Base-by-base conservation (phyloP, 2,888 invertebrate species). In the Nomada ruficornis region DNA sequence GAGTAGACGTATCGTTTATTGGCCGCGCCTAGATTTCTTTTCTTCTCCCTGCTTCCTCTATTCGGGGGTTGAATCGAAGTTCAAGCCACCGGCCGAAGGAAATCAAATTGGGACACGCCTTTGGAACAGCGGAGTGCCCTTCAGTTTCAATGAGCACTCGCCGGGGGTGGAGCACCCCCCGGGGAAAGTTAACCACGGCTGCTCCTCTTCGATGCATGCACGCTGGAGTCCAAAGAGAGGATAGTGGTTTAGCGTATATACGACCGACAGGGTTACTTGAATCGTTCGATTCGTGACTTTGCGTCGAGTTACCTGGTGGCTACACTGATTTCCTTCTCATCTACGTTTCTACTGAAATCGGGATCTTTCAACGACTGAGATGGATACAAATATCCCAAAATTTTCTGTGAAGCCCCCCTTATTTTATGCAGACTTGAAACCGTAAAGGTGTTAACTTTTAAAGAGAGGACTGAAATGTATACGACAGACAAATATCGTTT, bases 91-190 rank as follows among this genome's bases (percentile, higher is more conserved):
- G 10, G 71, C 44, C 63, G 71, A 80, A 82, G 77, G 86, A 86
- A 88, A 89, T 84, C 87, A 87, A 91, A 89, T 86, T 89, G 87
- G 88, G 88, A 83, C 90, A 86, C 85, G 89, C 85, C 89, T 89
- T 88, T 87, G 77, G 52, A 57, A 62, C 7, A 64, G 55, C 29
- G 18, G 55, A 82, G 82, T 36, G 54, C 80, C 76, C 86, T 87
- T 84, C 80, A 62, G 70, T 88, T 86, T 88, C 82, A 84, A 81
- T 76, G 79, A 84, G 78, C 67, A 62, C 76, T 81, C 72, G 71
- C 60, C 62, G 20, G 60, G 64, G 80, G 29, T 75, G 78, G 52
- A 80, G 82, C 60, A 72, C 55, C 76, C 79, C 72, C 67, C 69
- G 68, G 67, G 73, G 69, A 87, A 78, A 82, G 71, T 83, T 74